A percentile compares a stretch with the other conserved stretches of the same genome.
Evolutionary conservation across 2,113 vertebrate genomes (phyloP).

Genomic region (Actenoides lindsayi): DNA sequence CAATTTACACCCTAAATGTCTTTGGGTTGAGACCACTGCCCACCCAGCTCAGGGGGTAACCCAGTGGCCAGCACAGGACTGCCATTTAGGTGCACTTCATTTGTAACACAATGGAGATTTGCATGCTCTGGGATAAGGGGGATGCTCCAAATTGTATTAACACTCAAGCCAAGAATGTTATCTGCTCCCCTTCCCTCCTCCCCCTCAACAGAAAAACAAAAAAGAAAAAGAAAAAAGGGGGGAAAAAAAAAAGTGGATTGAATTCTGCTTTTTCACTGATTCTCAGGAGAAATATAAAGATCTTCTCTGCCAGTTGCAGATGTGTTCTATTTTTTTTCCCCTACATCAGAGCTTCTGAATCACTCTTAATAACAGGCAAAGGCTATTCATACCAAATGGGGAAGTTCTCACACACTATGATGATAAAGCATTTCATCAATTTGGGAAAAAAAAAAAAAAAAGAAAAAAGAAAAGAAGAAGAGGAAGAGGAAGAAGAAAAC

Average conservation of each 20-base stretch:
- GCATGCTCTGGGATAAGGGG: neutral
- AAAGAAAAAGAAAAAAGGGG: too few species aligned
- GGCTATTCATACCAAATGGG: constrained; percentile 69
- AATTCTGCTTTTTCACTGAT: neutral
- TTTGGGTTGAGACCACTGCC: neutral
- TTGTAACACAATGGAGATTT: constrained; percentile 58
- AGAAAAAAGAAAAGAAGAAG: neutral
- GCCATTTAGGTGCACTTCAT: constrained; percentile 12
- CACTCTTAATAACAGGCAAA: constrained; percentile 70
- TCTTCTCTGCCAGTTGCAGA: constrained; percentile 31
- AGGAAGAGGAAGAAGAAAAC: neutral
- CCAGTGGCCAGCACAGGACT: neutral
- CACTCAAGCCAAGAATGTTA: neutral
- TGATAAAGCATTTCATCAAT: constrained; percentile 67
- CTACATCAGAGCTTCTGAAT: constrained; percentile 62
- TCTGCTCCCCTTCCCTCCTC: neutral
- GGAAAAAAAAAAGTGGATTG: neutral
- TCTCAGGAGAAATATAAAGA: neutral
- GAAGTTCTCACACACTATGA: constrained; percentile 46
- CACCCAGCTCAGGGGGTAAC: neutral
- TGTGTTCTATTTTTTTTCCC: constrained; percentile 45
- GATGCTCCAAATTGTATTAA: neutral
- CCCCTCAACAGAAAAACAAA: neutral
- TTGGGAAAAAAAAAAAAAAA: neutral
- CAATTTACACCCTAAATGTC: neutral